Conservation (phyloP, 1,140 invertebrate genomes). For the Papilio polytes region DNA sequence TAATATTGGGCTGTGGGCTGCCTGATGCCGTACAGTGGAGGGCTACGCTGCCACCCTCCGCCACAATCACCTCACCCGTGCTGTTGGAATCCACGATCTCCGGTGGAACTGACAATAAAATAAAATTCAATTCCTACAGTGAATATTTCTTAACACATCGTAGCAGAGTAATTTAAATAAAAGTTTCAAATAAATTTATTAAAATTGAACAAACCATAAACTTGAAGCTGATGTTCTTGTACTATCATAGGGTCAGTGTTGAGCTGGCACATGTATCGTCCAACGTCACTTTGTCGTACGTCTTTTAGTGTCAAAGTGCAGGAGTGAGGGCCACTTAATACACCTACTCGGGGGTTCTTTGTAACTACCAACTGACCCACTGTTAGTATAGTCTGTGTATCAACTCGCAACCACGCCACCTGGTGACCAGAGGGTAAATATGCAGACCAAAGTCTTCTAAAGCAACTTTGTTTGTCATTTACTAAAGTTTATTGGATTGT, state of each 20-base stretch:
- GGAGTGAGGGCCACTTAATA: constrained; percentile 88
- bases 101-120: constrained; percentile 89
- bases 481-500: no score
- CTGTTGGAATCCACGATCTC: constrained; percentile 92
- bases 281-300: constrained; percentile 89
- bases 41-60: constrained; percentile 92
- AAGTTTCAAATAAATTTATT: no score
- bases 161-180: no score
- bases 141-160: no score
- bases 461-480: no score
- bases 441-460: neutral
- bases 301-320: constrained; percentile 92
- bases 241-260: constrained; percentile 96
- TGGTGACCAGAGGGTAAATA: constrained; percentile 63
- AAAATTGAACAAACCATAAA: constrained; percentile 88
- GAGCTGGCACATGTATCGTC: constrained; percentile 94
- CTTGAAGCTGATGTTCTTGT: constrained; percentile 92
- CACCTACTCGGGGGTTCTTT: constrained; percentile 92
- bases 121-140: neutral
- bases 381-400: constrained; percentile 94
- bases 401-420: constrained; percentile 94
- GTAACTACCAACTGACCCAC: constrained; percentile 94
- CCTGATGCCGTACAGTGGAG: constrained; percentile 91
- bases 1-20: constrained; percentile 90
- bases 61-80: constrained; percentile 92